Conservation (phyloP, 2,797 vertebrate species). For the Apogon talboti region DNA sequence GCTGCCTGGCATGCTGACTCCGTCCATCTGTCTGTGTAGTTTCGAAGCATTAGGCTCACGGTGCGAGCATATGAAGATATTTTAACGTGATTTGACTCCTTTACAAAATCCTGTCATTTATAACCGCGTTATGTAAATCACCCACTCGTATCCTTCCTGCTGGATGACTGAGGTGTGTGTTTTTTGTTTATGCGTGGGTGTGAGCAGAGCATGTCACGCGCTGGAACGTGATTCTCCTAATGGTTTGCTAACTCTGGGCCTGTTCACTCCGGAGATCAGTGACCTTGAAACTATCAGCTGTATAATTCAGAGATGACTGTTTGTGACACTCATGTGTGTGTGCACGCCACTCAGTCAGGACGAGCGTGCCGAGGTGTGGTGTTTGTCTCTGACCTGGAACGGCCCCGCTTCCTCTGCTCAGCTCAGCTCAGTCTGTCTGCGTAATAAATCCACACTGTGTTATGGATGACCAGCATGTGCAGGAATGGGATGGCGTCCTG, state of each 20-base stretch:
- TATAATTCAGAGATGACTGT: slow-evolving; percentile 54
- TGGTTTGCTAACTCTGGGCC: slow-evolving; percentile 49
- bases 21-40: slow-evolving; percentile 33
- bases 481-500: slow-evolving; percentile 44
- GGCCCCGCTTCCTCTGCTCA: slow-evolving; percentile 23
- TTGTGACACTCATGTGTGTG: slow-evolving; percentile 65
- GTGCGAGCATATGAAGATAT: slow-evolving; percentile 34
- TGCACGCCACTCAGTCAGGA: slow-evolving; percentile 55
- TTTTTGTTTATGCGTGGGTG: slow-evolving; percentile 58
- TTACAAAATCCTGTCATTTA: slow-evolving; percentile 53
- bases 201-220: slow-evolving; percentile 57
- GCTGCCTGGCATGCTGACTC: slow-evolving; percentile 36
- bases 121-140: slow-evolving; percentile 58
- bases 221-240: slow-evolving; percentile 62
- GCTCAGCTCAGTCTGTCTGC: slow-evolving; percentile 41
- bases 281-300: slow-evolving; percentile 68
- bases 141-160: slow-evolving; percentile 38
- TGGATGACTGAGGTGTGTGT: slow-evolving; percentile 59
- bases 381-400: slow-evolving; percentile 68
- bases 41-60: slow-evolving; percentile 25
- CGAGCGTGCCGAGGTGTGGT: slow-evolving; percentile 31
- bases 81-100: slow-evolving; percentile 57
- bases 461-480: slow-evolving; percentile 54
- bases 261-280: slow-evolving; percentile 52
- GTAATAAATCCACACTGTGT: slow-evolving; percentile 58